These are phyloP conservation scores for Microcebus jonahi DNA, from an alignment of 2,113 vertebrate species.

Conservation along the genomic window DNA sequence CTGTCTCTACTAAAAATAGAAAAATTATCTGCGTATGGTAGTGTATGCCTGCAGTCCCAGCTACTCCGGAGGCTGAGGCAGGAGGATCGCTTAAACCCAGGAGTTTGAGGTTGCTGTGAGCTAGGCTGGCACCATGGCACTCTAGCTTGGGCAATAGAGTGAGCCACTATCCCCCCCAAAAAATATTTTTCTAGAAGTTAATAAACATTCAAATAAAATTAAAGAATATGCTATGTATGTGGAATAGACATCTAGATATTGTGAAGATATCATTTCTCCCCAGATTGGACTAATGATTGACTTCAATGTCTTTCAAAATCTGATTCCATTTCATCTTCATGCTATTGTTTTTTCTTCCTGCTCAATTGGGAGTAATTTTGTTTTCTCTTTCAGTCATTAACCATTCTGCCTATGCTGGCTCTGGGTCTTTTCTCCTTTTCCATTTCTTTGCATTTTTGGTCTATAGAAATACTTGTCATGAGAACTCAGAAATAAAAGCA, in stretches of 20 bases:
- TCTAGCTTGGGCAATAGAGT: too few relatives aligned
- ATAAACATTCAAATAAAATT: not conserved
- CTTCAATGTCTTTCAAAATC: not conserved
- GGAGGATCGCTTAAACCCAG: too few relatives aligned
- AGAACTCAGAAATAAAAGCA: too few relatives aligned
- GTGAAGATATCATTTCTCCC: not conserved
- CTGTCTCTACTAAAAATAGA: too few relatives aligned
- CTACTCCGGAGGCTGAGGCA: too few relatives aligned
- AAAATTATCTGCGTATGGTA: too few relatives aligned
- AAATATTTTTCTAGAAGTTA: not conserved
- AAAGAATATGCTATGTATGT: not conserved
- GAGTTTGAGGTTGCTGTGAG: too few relatives aligned
- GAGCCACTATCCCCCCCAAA: too few relatives aligned
- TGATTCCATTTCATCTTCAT: not conserved
- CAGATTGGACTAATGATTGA: not conserved
- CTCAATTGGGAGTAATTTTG: not conserved
- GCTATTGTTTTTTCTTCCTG: not conserved
- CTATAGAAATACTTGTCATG: not conserved
- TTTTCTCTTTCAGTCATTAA: not conserved
- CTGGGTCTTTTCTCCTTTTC: not conserved
- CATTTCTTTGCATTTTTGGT: not conserved
- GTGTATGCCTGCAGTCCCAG: too few relatives aligned
- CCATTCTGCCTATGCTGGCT: not conserved
- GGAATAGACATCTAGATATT: not conserved
- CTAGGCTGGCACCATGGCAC: too few relatives aligned